These are phyloP conservation scores for Apoda limacodes DNA, from an alignment of 2,888 invertebrate species.

Conservation along the genomic window DNA sequence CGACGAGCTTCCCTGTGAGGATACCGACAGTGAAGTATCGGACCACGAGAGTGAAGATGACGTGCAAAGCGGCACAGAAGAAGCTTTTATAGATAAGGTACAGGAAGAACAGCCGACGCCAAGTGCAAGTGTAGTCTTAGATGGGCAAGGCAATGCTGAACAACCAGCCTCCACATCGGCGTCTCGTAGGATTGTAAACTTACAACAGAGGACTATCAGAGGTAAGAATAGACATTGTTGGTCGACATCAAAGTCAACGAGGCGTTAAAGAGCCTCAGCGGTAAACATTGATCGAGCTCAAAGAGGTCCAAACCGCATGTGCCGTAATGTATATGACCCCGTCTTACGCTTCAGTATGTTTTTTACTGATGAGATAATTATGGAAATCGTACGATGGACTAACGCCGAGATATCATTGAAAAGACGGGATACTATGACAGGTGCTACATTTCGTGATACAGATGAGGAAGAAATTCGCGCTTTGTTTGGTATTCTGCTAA, in stretches of 20 bases:
- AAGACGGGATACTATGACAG: conserved; percentile 2
- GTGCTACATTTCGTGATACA: conserved; percentile 3
- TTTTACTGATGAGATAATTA: conserved; percentile 3
- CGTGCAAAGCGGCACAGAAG: conserved; percentile 5
- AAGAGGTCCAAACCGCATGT: conserved; percentile 10
- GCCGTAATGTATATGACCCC: conserved; percentile 11
- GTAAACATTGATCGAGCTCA: conserved; percentile 1
- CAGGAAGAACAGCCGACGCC: too few relatives aligned
- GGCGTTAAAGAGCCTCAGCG: conserved; percentile 9
- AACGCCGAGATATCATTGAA: conserved; percentile 2
- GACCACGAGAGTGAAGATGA: conserved; percentile 5
- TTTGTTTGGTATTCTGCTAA: conserved; percentile 13
- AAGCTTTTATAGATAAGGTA: conserved; percentile 4
- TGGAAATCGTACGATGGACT: conserved; percentile 1
- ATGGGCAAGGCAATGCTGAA: conserved; percentile 3
- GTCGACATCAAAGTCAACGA: conserved; percentile 10
- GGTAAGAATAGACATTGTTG: conserved; percentile 12
- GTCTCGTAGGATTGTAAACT: conserved; percentile 1
- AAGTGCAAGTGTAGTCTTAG: too few relatives aligned
- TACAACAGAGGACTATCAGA: conserved; percentile 4
- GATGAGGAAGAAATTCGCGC: conserved; percentile 5
- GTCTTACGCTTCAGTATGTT: conserved; percentile 3
- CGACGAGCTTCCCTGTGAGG: conserved; percentile 7
- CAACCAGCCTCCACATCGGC: neutral
- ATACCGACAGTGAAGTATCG: conserved; percentile 2